Evolutionary conservation across 1,140 invertebrate genomes (phyloP).

Genomic region (Ephestia elutella): DNA sequence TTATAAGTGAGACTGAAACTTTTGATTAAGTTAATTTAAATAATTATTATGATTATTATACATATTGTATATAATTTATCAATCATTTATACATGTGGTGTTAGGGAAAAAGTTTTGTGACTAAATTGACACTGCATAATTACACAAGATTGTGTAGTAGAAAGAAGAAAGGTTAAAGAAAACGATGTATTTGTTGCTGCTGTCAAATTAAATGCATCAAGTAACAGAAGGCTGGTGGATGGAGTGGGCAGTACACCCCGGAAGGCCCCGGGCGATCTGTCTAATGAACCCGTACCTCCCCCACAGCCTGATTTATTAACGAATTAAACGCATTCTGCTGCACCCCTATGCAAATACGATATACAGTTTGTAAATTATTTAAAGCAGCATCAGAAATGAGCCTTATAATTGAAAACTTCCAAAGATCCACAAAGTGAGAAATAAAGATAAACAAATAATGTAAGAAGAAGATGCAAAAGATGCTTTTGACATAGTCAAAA

Average conservation of each 20-base stretch:
- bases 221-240: slow-evolving; percentile 43
- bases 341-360: slow-evolving; percentile 60
- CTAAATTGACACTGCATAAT: too few species aligned
- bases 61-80: too few species aligned
- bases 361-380: slow-evolving; percentile 24
- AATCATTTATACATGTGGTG: too few species aligned
- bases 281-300: slow-evolving; percentile 68
- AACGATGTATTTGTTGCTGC: slow-evolving; percentile 19
- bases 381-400: slow-evolving; percentile 12
- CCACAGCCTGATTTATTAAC: slow-evolving; percentile 72
- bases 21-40: too few species aligned
- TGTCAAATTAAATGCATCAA: slow-evolving; percentile 61
- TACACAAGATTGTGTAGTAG: too few species aligned
- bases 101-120: too few species aligned
- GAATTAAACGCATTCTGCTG: slow-evolving; percentile 72
- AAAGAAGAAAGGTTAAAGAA: slow-evolving; percentile 6
- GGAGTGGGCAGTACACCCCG: slow-evolving; percentile 56
- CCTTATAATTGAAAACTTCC: slow-evolving; percentile 5
- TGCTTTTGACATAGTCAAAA: too few species aligned
- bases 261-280: slow-evolving; percentile 67
- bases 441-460: too few species aligned
- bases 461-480: too few species aligned
- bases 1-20: background rate
- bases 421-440: background rate
- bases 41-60: too few species aligned